Conservation (phyloP, 2,888 invertebrate species). For the Melipona bicolor region DNA sequence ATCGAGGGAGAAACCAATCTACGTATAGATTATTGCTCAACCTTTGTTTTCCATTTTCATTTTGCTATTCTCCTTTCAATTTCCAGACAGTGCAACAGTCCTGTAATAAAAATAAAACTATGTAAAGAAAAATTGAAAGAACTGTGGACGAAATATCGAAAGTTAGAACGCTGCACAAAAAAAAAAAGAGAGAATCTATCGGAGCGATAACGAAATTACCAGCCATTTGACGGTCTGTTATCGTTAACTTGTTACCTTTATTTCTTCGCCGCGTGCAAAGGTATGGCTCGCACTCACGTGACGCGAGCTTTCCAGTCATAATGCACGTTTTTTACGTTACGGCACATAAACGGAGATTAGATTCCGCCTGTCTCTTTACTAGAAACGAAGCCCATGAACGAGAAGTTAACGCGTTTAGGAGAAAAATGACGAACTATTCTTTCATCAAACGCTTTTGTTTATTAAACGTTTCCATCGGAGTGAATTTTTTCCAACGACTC, state of each 20-base stretch:
- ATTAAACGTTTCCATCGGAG: neutral
- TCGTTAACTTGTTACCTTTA: constrained; percentile 47
- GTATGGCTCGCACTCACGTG: constrained; percentile 50
- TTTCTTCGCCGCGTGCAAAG: constrained; percentile 32
- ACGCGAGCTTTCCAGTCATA: constrained; percentile 41
- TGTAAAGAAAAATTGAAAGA: neutral
- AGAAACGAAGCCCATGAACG: constrained; percentile 4
- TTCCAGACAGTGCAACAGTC: neutral
- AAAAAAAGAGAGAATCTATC: constrained; percentile 32
- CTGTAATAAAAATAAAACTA: neutral
- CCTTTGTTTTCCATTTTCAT: too few species aligned
- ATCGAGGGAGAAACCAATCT: too few species aligned
- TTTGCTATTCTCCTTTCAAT: neutral
- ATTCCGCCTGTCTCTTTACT: constrained; percentile 6
- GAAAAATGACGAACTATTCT: neutral
- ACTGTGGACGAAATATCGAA: neutral
- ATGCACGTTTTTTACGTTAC: constrained; percentile 48
- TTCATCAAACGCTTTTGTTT: neutral
- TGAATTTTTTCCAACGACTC: neutral
- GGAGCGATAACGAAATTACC: constrained; percentile 58
- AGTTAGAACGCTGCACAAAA: neutral
- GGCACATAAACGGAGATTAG: constrained; percentile 42
- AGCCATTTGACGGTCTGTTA: constrained; percentile 51
- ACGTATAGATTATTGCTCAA: neutral
- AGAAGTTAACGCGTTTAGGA: neutral